Base-by-base conservation (phyloP, 2,797 vertebrate genomes). In the Silurus lanzhouensis region DNA sequence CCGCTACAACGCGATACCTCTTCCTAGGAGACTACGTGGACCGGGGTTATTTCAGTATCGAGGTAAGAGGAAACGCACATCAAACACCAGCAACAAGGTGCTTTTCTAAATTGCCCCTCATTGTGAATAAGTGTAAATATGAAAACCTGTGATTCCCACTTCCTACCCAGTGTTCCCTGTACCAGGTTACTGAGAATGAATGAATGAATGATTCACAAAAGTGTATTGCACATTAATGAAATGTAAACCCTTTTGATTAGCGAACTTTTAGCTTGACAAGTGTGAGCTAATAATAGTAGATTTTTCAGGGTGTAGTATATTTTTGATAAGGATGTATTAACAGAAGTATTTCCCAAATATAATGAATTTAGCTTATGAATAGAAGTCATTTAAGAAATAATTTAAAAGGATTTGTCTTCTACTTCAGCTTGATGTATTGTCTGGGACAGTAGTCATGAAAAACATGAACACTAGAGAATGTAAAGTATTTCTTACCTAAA, bases 41-140 rank as follows among this genome's bases (percentile, higher is more conserved):
- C 92, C 95, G 96, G 67, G 96, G 96, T 88, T 96, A 96, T 93
- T 96, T 96, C 94, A 96, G 96, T 94, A 96, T 96, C 89, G 96
- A 96, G 95, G 96, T 95, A 88, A 91, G 88, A 52, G 25, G 20
- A n/a, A 14, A 31, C 44, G 19, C 58, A 6, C 17, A 48, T 63
- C 31, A 19, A 48, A 81, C 27, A 79, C 2, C 10, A 55, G 20
- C 55, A 57, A 17, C 5, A 48, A 7, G 7, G 8, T 20, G 6
- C 15, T n/a, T 67, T 52, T 27, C 13, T 46, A 9, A 44, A 46
- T 20, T 17, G 27, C 46, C 48, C 31, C 17, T 27, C 6, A n/a
- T 20, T 67, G 12, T 15, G 58, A 63, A 63, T 46, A 38, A 55
- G 2, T 22, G 46, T 31, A 15, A 55, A 12, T 55, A 55, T 81